These are phyloP conservation scores for Pseudobourletiella spinata DNA, from an alignment of 1,140 invertebrate species.

Conservation along the genomic window DNA sequence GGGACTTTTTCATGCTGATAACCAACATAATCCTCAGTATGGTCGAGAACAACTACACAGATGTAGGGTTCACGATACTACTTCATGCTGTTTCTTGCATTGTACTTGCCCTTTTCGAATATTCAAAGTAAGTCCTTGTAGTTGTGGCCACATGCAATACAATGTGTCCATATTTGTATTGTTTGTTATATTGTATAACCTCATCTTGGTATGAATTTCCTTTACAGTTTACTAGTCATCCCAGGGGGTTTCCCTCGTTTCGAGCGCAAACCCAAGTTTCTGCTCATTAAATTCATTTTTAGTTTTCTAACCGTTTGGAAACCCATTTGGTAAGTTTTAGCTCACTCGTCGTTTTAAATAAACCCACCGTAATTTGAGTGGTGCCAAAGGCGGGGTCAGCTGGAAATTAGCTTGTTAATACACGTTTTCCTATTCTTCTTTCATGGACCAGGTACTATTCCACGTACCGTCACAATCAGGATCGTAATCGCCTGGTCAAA, in stretches of 20 bases:
- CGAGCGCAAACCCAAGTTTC: not conserved
- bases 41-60: not conserved
- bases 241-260: conserved; percentile 3
- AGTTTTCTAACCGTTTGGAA: conserved; percentile 8
- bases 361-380: too few relatives aligned
- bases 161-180: too few relatives aligned
- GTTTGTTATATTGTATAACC: too few relatives aligned
- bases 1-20: conserved; percentile 9
- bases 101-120: conserved; percentile 4
- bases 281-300: conserved; percentile 5
- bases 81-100: conserved; percentile 6
- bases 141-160: not conserved
- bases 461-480: conserved; percentile 4
- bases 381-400: too few relatives aligned
- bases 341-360: too few relatives aligned
- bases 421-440: too few relatives aligned
- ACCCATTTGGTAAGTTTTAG: conserved; percentile 9
- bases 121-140: conserved; percentile 5
- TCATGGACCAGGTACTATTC: conserved; percentile 10
- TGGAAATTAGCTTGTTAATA: too few relatives aligned
- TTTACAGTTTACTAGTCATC: conserved; percentile 1
- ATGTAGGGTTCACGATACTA: not conserved
- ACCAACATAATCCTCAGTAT: conserved; percentile 3
- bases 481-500: not conserved
- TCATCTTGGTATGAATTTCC: too few relatives aligned